Evolutionary conservation across 30 jellyfish, hydroid and myxozoan species (phyloP), one percentile per base, ranked within the genome.

Genomic region (Aurelia aurita): DNA sequence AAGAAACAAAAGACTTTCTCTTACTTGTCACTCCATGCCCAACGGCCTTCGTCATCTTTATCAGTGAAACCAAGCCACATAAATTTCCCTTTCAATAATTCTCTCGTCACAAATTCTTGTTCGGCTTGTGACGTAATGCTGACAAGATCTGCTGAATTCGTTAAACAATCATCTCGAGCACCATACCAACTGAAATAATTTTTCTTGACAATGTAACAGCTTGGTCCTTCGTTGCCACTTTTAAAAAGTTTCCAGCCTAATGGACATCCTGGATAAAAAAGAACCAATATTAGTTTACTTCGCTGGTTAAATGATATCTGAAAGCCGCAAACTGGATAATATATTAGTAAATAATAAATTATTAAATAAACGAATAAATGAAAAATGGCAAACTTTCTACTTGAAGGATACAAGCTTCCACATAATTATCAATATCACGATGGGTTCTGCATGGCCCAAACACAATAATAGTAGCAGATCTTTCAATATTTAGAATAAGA

Each of bases 21-120:
- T 73, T 70, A 93, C 98, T 87, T 93, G 94, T 93, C 98, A 72
- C 97, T 93, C 98, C 98, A 93, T 1, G 97, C 97, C 98, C 98
- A 93, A 23, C 95, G 59, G 25, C 98, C 98, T 63, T 93, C 98
- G 69, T 46, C 61, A 29, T 87, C 97, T 69, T 76, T 81, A 85
- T 93, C 98, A 19, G 98, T 87, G 85, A 87, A 88, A n/a, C 98
- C 98, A 82, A 93, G 88, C 98, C 98, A 93, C 92, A 89, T 84
- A 62, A 69, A 93, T 5, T 89, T 80, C 11, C 97, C 97, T 25
- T 72, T 60, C 39, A 93, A 87, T 21, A 93, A 59, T 62, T 93
- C 95, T 35, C 77, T 80, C 19, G 97, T 83, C 22, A 93, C 96
- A 54, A 93, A 93, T 64, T 93, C 96, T 25, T 93, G 98, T 68